phyloP scores from a whole-genome alignment of 2,888 invertebrate species.

The Agrilus cyanescens region DNA sequence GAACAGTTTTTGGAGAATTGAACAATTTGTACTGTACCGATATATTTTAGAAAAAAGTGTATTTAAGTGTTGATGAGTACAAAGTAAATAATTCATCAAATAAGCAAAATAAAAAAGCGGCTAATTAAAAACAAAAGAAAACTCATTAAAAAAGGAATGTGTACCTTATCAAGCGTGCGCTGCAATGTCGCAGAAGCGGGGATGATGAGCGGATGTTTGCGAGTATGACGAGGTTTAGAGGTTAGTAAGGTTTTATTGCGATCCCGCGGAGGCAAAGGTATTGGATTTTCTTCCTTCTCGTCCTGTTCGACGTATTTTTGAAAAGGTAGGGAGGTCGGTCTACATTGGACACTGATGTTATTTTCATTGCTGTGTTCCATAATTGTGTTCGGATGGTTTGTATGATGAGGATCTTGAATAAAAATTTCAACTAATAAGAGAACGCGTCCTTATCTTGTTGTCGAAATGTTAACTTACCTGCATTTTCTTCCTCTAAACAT shows the following conservation, averaged over 20 bases:
- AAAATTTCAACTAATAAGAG: too few relatives aligned
- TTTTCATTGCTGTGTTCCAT: too few relatives aligned
- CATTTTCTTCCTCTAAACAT: conserved; percentile 9
- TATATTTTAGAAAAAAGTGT: too few relatives aligned
- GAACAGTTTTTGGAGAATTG: too few relatives aligned
- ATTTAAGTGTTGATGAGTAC: too few relatives aligned
- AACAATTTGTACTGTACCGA: too few relatives aligned
- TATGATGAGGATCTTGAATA: too few relatives aligned
- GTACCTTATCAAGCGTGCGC: conserved; percentile 49
- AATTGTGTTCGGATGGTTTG: too few relatives aligned
- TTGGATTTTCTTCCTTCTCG: conserved; percentile 45
- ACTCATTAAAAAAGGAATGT: conserved; percentile 16
- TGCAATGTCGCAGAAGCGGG: conserved; percentile 50
- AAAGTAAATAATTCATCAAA: too few relatives aligned
- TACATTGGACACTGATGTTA: too few relatives aligned
- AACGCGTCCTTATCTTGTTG: not conserved
- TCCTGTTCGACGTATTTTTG: conserved; percentile 3
- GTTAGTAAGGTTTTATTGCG: conserved; percentile 51
- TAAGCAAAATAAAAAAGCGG: too few relatives aligned
- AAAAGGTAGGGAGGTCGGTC: conserved; percentile 3
- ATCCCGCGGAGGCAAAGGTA: conserved; percentile 71
- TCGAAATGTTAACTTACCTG: conserved; percentile 4
- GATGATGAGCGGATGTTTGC: conserved; percentile 72
- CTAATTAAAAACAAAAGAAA: too few relatives aligned
- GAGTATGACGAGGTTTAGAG: conserved; percentile 58